Evolutionary conservation across 2,797 vertebrate species (phyloP).

Genomic region (Gephyroberyx darwinii): DNA sequence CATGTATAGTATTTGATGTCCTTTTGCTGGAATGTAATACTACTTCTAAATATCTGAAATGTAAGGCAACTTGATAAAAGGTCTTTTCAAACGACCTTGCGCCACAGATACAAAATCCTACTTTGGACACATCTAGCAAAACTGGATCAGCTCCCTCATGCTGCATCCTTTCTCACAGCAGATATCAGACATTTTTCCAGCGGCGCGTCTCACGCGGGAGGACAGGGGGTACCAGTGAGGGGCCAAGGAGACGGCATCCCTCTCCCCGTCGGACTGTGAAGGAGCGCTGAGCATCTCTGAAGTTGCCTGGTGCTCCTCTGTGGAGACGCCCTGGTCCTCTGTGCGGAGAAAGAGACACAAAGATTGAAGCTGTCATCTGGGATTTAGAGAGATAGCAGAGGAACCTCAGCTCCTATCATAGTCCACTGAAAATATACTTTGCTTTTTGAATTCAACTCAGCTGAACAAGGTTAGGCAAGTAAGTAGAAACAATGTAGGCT

Average conservation of each 20-base stretch:
- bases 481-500: background rate
- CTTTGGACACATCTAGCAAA: constrained; percentile 68
- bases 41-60: background rate
- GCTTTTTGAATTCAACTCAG: background rate
- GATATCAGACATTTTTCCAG: constrained; percentile 74
- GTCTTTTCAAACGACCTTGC: background rate
- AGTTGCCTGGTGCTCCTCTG: constrained; percentile 24
- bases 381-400: background rate
- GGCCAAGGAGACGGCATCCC: constrained; percentile 16
- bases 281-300: background rate
- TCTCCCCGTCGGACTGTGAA: constrained; percentile 21
- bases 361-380: background rate
- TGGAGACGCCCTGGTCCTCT: constrained; percentile 40
- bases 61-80: background rate
- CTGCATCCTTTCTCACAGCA: constrained; percentile 85
- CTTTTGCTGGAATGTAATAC: constrained; percentile 1
- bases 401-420: background rate
- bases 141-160: constrained; percentile 81
- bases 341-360: background rate
- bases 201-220: constrained; percentile 59
- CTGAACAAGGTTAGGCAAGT: background rate
- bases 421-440: background rate
- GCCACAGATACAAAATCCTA: background rate
- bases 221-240: constrained; percentile 52
- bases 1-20: background rate